phyloP scores from a whole-genome alignment of 2,113 vertebrate species.

The Mirza zaza region DNA sequence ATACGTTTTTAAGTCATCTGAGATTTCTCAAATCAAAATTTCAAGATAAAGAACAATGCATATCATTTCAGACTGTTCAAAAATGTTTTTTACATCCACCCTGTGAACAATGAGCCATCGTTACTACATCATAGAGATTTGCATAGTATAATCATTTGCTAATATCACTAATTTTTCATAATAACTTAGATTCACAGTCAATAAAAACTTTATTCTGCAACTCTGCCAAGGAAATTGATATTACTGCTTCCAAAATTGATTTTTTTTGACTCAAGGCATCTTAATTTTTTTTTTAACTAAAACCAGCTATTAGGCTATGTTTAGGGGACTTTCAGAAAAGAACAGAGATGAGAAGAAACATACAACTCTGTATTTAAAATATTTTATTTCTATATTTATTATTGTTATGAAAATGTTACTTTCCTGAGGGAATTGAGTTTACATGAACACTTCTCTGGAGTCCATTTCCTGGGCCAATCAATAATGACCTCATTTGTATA shows the following conservation, averaged over 20 bases:
- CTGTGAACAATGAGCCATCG: constrained; percentile 6
- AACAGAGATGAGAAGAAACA: constrained; percentile 38
- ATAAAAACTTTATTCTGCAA: constrained; percentile 74
- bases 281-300: constrained; percentile 26
- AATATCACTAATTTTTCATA: constrained; percentile 74
- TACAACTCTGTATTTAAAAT: constrained; percentile 55
- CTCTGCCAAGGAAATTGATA: constrained; percentile 75
- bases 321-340: constrained; percentile 64
- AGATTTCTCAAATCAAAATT: constrained; percentile 35
- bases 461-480: constrained; percentile 72
- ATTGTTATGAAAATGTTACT: constrained; percentile 71
- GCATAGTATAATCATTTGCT: constrained; percentile 64
- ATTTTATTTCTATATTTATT: constrained; percentile 71
- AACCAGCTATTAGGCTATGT: constrained; percentile 50
- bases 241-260: constrained; percentile 71
- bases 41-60: not conserved
- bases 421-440: constrained; percentile 68
- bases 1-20: not conserved
- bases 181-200: constrained; percentile 65
- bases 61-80: constrained; percentile 17
- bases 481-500: constrained; percentile 73
- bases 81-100: constrained; percentile 31
- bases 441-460: constrained; percentile 63
- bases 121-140: constrained; percentile 36
- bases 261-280: constrained; percentile 65